These are phyloP conservation scores for Argentina silus DNA, from an alignment of 2,797 vertebrate species.

Conservation along the genomic window DNA sequence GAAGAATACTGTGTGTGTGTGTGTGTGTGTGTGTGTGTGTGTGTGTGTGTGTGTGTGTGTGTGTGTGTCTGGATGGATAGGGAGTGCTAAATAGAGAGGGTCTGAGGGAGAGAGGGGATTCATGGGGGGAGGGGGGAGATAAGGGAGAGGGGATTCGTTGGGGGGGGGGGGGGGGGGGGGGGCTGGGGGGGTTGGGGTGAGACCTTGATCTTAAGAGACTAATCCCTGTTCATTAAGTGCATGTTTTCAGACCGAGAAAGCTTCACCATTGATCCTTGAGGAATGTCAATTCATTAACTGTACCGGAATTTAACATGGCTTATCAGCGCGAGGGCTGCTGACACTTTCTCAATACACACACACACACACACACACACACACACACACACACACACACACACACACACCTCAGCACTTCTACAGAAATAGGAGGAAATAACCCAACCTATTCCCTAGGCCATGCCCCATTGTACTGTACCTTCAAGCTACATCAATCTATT, in stretches of 20 bases:
- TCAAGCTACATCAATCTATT: slow-evolving; percentile 38
- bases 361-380: slow-evolving; percentile 14
- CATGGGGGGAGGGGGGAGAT: slow-evolving; percentile 12
- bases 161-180: slow-evolving; percentile 5
- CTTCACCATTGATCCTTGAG: slow-evolving; percentile 70
- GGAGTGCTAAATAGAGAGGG: neutral
- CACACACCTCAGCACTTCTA: slow-evolving; percentile 34
- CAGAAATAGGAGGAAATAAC: neutral
- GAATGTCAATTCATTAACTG: slow-evolving; percentile 78
- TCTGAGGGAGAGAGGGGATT: slow-evolving; percentile 30
- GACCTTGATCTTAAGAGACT: slow-evolving; percentile 75
- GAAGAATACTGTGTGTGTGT: neutral
- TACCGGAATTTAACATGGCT: slow-evolving; percentile 44
- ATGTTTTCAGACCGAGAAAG: slow-evolving; percentile 68
- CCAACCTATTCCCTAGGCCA: slow-evolving; percentile 15
- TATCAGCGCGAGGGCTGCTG: slow-evolving; percentile 58
- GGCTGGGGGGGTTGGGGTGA: slow-evolving; percentile 37
- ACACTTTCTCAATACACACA: slow-evolving; percentile 37
- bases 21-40: neutral
- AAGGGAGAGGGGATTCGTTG: slow-evolving; percentile 39
- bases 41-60: neutral
- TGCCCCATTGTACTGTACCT: neutral
- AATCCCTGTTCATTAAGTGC: slow-evolving; percentile 78
- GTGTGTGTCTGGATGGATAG: slow-evolving; percentile 18
- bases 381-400: slow-evolving; percentile 30